A percentile compares a stretch with the other conserved stretches of the same genome.
Conservation (phyloP, 2,113 vertebrate genomes). For the Perognathus longimembris region DNA sequence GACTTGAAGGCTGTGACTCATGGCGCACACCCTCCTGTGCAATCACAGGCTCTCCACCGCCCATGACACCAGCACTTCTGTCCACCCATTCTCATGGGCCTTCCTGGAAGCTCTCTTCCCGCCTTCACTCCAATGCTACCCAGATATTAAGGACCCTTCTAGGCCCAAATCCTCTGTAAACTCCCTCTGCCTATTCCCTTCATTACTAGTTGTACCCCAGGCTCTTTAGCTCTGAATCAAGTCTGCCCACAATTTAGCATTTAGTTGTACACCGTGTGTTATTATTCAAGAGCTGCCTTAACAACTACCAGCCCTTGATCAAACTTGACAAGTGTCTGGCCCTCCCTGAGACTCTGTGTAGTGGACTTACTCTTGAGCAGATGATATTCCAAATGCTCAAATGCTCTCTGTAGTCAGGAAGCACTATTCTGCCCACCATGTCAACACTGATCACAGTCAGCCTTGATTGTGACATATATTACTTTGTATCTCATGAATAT, state of each 20-base stretch:
- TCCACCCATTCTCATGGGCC: accelerated
- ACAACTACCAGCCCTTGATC: background rate
- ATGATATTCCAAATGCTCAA: no score
- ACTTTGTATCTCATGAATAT: background rate
- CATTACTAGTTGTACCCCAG: no score
- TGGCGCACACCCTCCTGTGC: background rate
- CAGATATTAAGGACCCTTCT: background rate
- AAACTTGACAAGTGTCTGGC: background rate
- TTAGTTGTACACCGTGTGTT: background rate
- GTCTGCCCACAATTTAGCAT: background rate
- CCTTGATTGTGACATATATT: background rate
- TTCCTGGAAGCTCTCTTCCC: background rate
- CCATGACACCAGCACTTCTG: background rate
- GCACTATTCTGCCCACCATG: background rate
- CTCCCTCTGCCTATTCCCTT: background rate
- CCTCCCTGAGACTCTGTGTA: background rate
- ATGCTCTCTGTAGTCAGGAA: background rate
- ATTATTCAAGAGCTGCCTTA: background rate
- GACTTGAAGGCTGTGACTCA: background rate
- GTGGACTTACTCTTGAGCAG: background rate
- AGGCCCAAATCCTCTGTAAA: background rate
- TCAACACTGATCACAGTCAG: background rate
- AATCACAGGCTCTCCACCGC: accelerated
- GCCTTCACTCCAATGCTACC: background rate
- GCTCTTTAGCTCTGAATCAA: background rate